Evolutionary conservation across 2,888 invertebrate species (phyloP), one percentile per base, ranked within the genome.

Genomic region (Dorcus hopei): DNA sequence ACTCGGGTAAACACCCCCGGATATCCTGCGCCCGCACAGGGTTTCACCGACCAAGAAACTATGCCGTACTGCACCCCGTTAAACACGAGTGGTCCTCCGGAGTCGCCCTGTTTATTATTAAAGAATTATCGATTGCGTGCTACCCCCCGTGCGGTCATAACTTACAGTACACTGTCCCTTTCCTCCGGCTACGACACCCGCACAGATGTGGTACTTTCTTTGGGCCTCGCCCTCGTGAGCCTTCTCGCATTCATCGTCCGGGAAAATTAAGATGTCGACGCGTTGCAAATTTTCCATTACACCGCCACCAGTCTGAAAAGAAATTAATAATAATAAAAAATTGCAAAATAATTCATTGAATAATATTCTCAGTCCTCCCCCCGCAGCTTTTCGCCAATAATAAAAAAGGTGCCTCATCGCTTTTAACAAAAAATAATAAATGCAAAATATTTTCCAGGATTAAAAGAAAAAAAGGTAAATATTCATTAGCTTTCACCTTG

Each of bases 1-100:
- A 80, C 79, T 62, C 77, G 76, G 1, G 80, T 77, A 51, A 76
- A 80, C 8, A 80, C 79, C 3, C 80, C 80, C 0, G 80, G 80
- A 65, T 75, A 78, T 9, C 77, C 78, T 2, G 74, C 70, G 4
- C 70, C 64, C 0, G 79, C 71, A 49, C 81, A 81, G 2, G 80
- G 80, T 61, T 80, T 80, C 0, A 72, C 65, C 56, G 79, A 79
- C 80, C 80, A 80, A 0, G 80, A 80, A 2, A 80, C 80, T 39
- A 80, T 74, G 16, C 81, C 80, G 7, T 79, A 70, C 64, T 79
- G 77, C 9, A 71, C 72, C 33, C 73, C 74, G 57, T 70, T 67
- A 0, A 72, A 70, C 3, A 77, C 59, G 9, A 81, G 63, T 7
- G 81, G 81, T 1, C 81, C 80, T 2, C 81, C 81, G 1, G 80